A percentile compares a stretch with the other conserved stretches of the same genome.
These are phyloP conservation scores for Mellilla xanthometata DNA, from an alignment of 2,888 invertebrate genomes.

Conservation along the genomic window DNA sequence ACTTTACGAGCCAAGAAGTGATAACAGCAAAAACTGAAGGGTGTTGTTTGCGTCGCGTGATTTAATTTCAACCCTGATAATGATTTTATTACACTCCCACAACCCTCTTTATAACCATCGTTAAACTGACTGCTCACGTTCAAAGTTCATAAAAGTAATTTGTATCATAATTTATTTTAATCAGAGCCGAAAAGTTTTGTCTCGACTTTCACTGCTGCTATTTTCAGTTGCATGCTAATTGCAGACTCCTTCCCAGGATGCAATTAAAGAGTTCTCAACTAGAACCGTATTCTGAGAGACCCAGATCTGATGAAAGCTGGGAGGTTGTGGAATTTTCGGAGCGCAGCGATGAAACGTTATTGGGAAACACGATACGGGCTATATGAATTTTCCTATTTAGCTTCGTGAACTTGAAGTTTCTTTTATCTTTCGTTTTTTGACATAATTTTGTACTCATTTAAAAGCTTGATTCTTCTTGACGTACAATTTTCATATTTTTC, in stretches of 20 bases:
- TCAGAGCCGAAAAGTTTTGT: conserved; percentile 36
- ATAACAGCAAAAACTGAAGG: conserved; percentile 11
- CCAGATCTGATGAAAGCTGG: conserved; percentile 10
- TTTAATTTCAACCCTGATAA: conserved; percentile 25
- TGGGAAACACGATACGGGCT: too few relatives aligned
- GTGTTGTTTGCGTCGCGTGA: conserved; percentile 18
- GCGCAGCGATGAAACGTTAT: neutral
- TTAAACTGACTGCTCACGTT: conserved; percentile 24
- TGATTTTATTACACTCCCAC: conserved; percentile 21
- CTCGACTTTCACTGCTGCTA: conserved; percentile 45
- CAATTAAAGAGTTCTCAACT: conserved; percentile 66
- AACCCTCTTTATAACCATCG: conserved; percentile 23
- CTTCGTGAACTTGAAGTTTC: too few relatives aligned
- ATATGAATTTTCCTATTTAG: too few relatives aligned
- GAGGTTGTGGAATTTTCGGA: neutral
- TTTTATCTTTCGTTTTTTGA: too few relatives aligned
- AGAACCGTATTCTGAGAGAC: conserved; percentile 42
- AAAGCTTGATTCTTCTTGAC: too few relatives aligned
- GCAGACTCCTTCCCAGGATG: conserved; percentile 55
- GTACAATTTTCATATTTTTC: too few relatives aligned
- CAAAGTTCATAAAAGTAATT: conserved; percentile 25
- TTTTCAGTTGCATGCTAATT: conserved; percentile 60
- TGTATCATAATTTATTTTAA: conserved; percentile 27
- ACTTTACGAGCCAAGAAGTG: conserved; percentile 9
- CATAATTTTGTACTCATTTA: too few relatives aligned